phyloP scores from a whole-genome alignment of 2,797 vertebrate species.

The Alfaro cultratus region DNA sequence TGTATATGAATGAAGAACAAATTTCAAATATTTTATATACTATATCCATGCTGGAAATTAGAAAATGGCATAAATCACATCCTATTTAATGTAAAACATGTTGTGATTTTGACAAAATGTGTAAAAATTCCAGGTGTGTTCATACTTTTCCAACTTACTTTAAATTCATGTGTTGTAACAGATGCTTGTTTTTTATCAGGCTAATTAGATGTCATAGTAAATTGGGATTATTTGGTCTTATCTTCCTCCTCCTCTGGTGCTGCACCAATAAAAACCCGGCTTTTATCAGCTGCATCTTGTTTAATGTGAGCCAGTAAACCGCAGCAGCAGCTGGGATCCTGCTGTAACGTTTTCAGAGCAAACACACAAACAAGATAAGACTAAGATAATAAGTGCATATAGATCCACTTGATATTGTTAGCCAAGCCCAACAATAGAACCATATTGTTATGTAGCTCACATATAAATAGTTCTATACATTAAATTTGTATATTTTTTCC shows the following conservation, averaged over 20 bases:
- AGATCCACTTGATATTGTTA: background rate
- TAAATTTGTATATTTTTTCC: background rate
- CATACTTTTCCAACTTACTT: background rate
- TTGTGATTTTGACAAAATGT: background rate
- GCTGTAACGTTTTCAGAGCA: background rate
- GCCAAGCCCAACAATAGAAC: background rate
- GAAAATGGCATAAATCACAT: background rate
- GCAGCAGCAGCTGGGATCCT: slow-evolving; percentile 1
- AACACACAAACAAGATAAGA: background rate
- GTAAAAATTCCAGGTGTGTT: background rate
- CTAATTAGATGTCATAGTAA: slow-evolving; percentile 1
- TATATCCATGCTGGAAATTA: background rate
- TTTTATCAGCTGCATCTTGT: background rate
- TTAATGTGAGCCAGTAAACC: slow-evolving; percentile 1
- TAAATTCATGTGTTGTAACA: background rate
- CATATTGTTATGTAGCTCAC: background rate
- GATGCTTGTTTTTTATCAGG: background rate
- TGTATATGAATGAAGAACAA: background rate
- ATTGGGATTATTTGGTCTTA: background rate
- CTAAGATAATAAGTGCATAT: background rate
- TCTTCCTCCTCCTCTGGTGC: background rate
- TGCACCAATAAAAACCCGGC: background rate
- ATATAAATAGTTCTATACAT: background rate
- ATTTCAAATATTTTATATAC: background rate
- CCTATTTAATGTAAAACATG: too few species aligned